Conservation (phyloP, 35 echinoderm and acorn worm genomes). For the Heliocidaris tuberculata region DNA sequence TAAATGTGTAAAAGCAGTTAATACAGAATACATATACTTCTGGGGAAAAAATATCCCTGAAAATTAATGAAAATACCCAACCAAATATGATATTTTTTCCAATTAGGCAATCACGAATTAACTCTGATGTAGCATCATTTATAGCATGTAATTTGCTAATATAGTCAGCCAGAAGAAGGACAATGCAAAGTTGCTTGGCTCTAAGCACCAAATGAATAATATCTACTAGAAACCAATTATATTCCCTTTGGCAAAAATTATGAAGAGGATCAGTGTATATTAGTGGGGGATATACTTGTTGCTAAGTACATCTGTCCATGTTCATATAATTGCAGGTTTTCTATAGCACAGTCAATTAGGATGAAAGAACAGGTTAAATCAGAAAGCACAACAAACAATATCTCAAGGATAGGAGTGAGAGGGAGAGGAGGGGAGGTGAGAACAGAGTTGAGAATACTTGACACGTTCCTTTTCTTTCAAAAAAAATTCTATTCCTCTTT, state of each 20-base stretch:
- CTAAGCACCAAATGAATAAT: no score
- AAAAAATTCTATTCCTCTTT: background rate
- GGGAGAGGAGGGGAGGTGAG: background rate
- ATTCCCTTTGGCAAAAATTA: no score
- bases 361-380: background rate
- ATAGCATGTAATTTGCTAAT: background rate
- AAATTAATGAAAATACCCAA: background rate
- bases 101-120: background rate
- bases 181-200: no score
- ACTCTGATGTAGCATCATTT: background rate
- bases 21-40: background rate
- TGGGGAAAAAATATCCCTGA: background rate
- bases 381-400: background rate
- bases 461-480: background rate
- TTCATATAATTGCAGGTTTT: background rate
- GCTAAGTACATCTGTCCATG: background rate
- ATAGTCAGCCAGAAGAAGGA: background rate
- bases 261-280: no score
- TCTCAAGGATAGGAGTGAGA: background rate
- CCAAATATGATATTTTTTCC: background rate
- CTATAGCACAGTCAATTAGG: background rate
- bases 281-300: no score
- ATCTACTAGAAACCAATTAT: no score
- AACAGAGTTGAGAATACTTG: background rate
- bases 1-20: background rate